Evolutionary conservation across 2,888 invertebrate species (phyloP).

Genomic region (Mantis religiosa): DNA sequence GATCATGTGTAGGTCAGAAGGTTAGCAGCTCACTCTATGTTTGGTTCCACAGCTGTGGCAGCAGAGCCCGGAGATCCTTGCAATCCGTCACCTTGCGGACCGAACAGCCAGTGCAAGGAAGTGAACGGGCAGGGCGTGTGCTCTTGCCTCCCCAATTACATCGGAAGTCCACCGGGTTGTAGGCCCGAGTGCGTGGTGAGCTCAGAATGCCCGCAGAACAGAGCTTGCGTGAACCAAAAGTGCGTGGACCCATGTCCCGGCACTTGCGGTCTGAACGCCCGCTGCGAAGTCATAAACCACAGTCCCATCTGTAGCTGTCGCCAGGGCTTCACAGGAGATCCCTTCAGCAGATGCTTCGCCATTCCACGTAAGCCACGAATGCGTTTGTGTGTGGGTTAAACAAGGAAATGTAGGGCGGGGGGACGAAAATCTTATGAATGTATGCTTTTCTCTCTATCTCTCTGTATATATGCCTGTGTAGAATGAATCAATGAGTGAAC

Average conservation of each 20-base stretch:
- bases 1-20: not conserved
- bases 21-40: conserved; percentile 34
- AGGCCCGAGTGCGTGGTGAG: conserved; percentile 45
- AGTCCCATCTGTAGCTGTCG: conserved; percentile 70
- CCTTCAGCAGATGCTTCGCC: conserved; percentile 60
- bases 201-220: conserved; percentile 49
- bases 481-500: too few species aligned
- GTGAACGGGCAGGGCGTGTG: conserved; percentile 49
- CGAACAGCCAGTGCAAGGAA: conserved; percentile 59
- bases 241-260: conserved; percentile 74
- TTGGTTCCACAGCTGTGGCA: conserved; percentile 48
- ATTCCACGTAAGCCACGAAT: conserved; percentile 36
- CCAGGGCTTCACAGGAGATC: conserved; percentile 69
- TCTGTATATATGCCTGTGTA: too few species aligned
- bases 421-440: not conserved
- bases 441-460: not conserved
- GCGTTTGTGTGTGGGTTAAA: not conserved
- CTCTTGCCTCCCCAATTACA: conserved; percentile 47
- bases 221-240: conserved; percentile 72
- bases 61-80: conserved; percentile 37
- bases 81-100: conserved; percentile 60
- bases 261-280: conserved; percentile 69
- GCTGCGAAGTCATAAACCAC: conserved; percentile 72
- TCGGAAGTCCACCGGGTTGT: conserved; percentile 51
- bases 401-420: not conserved